Percentiles rank a stretch among this genome's conserved stretches.
Conservation (phyloP, 2,797 vertebrate species). For the Centropyge bicolor region DNA sequence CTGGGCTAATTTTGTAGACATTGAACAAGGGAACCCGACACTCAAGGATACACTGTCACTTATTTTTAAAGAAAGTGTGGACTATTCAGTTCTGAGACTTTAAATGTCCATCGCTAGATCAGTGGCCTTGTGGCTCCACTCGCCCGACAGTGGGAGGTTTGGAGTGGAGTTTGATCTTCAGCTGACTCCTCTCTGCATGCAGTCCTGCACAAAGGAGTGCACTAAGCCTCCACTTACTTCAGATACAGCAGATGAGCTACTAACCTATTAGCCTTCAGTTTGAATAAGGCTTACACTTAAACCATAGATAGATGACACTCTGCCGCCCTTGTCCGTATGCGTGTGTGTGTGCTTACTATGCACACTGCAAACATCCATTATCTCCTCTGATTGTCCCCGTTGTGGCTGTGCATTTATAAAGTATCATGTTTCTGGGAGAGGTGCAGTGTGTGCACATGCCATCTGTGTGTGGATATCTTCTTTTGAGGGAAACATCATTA, state of each 20-base stretch:
- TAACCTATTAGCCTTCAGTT: conserved; percentile 52
- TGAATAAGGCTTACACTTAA: conserved; percentile 53
- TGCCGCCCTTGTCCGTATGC: neutral
- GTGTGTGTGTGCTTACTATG: conserved; percentile 16
- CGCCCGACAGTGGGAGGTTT: conserved; percentile 29
- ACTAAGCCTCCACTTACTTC: conserved; percentile 39
- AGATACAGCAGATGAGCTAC: conserved; percentile 37
- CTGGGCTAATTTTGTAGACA: neutral
- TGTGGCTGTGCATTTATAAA: conserved; percentile 13
- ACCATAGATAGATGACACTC: conserved; percentile 38
- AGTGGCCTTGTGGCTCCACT: conserved; percentile 10
- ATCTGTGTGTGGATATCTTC: neutral
- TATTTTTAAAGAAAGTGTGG: conserved; percentile 19
- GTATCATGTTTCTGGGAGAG: conserved; percentile 14
- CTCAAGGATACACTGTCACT: neutral
- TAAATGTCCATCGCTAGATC: conserved; percentile 27
- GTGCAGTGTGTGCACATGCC: neutral
- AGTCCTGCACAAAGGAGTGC: conserved; percentile 21
- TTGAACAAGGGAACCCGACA: neutral
- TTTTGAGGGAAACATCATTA: neutral
- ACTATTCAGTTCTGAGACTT: conserved; percentile 12
- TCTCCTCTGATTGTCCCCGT: conserved; percentile 42
- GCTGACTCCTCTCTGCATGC: conserved; percentile 50
- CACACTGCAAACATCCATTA: conserved; percentile 53
- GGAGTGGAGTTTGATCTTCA: conserved; percentile 50